Evolutionary conservation across 1,140 invertebrate genomes (phyloP), one percentile per base, ranked within the genome.

Genomic region (Magallana gigas): DNA sequence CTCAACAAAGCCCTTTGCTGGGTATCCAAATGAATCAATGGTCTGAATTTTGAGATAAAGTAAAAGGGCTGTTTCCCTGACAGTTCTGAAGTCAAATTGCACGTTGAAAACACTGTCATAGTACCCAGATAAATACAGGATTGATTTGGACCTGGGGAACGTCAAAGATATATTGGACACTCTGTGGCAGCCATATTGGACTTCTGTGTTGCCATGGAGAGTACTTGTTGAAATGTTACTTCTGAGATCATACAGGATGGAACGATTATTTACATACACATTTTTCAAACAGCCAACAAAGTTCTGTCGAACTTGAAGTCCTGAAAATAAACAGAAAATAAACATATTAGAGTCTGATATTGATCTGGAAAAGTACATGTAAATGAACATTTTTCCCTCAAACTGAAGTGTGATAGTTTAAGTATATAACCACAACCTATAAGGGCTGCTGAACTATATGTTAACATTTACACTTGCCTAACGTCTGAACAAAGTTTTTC

Each of bases 261-360:
- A 98, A 18, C 98, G 96, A 91, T 98, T 97, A 93, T 98, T 98
- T 93, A 98, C 98, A 93, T 98, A 98, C 29, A 98, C 97, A 94
- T 98, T 98, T 91, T 98, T 98, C 0, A 99, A 93, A 90, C 97
- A 98, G 14, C 98, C 98, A 92, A 97, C 97, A 92, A 96, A 96
- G 90, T 95, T 96, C 88, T 96, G 95, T 56, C 94, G 94, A 4
- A 95, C 95, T 57, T 94, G 92, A 88, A 96, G 90, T 86, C 95
- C 95, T 96, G 91, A 29, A 89, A 82, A 85, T 76, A 62, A 83
- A 57, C n/a, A 12, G 12, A 57, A 14, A 23, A 80, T 23, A 80
- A 80, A 2, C 62, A 64, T 64, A 48, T 48, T 48, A 48, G 5
- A 48, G 36, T 48, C 36, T 48, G 36, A 48, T 48, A 48, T 48